Base-by-base conservation (phyloP, 2,113 vertebrate species). In the Philantomba maxwellii region DNA sequence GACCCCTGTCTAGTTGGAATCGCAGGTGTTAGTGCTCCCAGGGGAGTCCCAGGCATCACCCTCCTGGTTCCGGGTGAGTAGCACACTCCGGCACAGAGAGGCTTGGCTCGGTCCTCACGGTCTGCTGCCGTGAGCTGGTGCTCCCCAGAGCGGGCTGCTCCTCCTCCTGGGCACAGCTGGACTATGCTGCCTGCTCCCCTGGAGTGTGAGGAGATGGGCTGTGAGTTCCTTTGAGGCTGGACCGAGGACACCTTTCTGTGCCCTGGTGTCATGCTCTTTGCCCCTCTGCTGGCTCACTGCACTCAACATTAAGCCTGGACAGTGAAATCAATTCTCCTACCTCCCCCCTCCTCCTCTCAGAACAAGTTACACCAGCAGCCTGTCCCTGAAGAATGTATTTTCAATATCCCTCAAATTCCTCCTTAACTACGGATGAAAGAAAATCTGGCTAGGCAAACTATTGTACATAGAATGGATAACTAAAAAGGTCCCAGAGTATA, bases 361-460 rank as follows among this genome's bases (percentile, higher is more conserved):
- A 83, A 33, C 26, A 70, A 62, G 19, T 51, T 39, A 49, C 16
- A 53, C 43, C 3, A 81, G 39, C n/a, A 94, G 75, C 39, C 16
- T 92, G 2, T 2, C 17, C n/a, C 64, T 53, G 73, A 43, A 78
- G 17, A 47, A 83, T 57, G 13, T 51, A 78, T 11, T 60, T 70
- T 70, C 64, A 93, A 88, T 26, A 25, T 0, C 13, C 28, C 91
- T 91, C 9, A 30, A 60, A 51, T 49, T 5, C 21, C 81, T 85
- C 55, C 30, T 43, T 95, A 89, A 55, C 39, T 64, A 43, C 26
- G 10, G 33, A 47, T 81, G 81, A 43, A 19, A 93, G 90, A 39
- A 82, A 39, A 96, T 51, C 8, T 21, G 43, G 51, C 47, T 87
- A 84, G 28, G 45, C 45, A 49, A 30, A 3, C 45, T 30, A 17